Evolutionary conservation across 53 echinoderm and acorn worm species (phyloP).

Genomic region (Antedon mediterranea): DNA sequence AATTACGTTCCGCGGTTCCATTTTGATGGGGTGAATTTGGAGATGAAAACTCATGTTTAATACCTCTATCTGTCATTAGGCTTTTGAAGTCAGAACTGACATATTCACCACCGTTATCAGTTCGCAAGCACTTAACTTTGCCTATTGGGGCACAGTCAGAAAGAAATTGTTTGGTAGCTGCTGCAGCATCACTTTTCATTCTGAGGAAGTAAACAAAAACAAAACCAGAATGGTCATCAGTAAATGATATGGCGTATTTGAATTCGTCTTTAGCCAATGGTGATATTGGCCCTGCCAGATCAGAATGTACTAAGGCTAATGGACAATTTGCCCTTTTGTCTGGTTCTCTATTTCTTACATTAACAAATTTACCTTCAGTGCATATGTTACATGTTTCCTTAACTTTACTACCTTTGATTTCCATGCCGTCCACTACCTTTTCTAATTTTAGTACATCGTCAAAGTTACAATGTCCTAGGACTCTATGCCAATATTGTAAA

Average conservation of each 20-base stretch:
- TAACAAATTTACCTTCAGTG: background rate
- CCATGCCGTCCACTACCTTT: background rate
- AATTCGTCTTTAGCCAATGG: background rate
- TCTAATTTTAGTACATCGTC: background rate
- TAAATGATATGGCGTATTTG: background rate
- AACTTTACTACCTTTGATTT: background rate
- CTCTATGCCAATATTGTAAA: background rate
- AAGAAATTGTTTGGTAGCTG: background rate
- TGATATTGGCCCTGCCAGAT: background rate
- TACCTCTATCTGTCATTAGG: background rate
- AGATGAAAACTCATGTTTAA: background rate
- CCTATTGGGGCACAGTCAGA: background rate
- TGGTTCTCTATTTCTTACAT: background rate
- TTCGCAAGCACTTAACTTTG: background rate
- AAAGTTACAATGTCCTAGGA: background rate
- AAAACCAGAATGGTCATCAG: background rate
- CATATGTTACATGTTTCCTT: background rate
- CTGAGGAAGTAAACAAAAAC: background rate
- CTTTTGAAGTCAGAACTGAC: background rate
- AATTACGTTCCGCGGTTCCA: background rate
- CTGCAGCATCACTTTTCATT: background rate
- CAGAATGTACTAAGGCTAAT: background rate
- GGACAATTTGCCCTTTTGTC: background rate
- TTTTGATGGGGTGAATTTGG: constrained; percentile 3
- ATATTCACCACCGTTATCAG: background rate